Evolutionary conservation across 2,797 vertebrate genomes (phyloP), one percentile per base, ranked within the genome.

Genomic region (Betta splendens): DNA sequence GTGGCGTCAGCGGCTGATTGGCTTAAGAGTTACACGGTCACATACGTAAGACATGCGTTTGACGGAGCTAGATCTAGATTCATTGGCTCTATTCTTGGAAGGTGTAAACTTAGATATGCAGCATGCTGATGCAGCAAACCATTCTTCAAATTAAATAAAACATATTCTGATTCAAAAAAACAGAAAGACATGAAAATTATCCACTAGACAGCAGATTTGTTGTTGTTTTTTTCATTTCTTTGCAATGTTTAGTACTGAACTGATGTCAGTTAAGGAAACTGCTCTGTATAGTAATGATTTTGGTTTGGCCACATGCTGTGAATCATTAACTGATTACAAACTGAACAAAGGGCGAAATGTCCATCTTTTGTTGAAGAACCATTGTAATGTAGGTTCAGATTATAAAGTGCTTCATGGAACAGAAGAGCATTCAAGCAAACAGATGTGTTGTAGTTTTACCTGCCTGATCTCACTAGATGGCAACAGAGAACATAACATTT

Each of bases 1-100:
- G 10, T 79, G 78, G 72, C 76, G 72, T 83, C 83, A 81, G n/a
- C 32, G 40, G 53, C 61, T 87, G 79, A 87, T 85, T 83, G 80
- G 75, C 70, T 83, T 83, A 54, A 56, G 11, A 72, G 42, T 47
- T 69, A 78, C 63, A 79, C 49, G 26, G 3, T 68, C 40, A 63
- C 64, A 62, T 40, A 71, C 21, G 46, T 62, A 56, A 37, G 53
- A 17, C 38, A 63, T 26, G 61, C 65, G 58, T 31, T 40, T 20
- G 16, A 51, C 35, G 56, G 39, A 22, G n/a, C 37, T 52, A 58
- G 44, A 52, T 64, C 22, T 45, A 54, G 20, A 62, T 57, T 52
- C 55, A 71, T 79, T 72, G 26, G 48, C 23, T 47, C 23, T 85
- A 59, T 81, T 77, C 46, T 57, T 63, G 43, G 48, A 55, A 2